Percentiles rank a stretch among this genome's conserved stretches.
Conservation (phyloP, 2,888 invertebrate species). For the Apamea anceps region DNA sequence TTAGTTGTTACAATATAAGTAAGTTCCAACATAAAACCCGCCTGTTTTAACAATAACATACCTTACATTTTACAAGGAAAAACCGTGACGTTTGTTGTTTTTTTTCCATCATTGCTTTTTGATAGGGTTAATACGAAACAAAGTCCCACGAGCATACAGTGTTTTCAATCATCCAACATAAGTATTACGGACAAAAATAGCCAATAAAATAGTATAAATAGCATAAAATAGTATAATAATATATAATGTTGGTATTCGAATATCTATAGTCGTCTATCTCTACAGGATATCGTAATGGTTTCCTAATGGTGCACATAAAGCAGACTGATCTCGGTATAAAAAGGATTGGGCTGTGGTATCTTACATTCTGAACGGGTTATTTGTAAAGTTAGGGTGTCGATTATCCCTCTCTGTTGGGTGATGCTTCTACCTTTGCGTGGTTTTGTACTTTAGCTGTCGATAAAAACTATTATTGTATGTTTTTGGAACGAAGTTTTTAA, state of each 20-base stretch:
- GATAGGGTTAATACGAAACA: constrained; percentile 1
- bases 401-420: constrained; percentile 17
- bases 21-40: too few species aligned
- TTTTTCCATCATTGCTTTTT: neutral
- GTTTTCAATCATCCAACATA: neutral
- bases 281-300: constrained; percentile 51
- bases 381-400: constrained; percentile 36
- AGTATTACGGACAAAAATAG: constrained; percentile 4
- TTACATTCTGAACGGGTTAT: constrained; percentile 39
- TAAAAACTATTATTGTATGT: neutral
- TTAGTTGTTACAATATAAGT: too few species aligned
- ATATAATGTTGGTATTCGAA: constrained; percentile 35
- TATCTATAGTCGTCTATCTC: constrained; percentile 37
- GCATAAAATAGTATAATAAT: too few species aligned
- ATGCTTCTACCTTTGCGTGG: constrained; percentile 14
- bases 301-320: constrained; percentile 54
- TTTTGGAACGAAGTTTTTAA: neutral
- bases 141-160: constrained; percentile 11
- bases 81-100: neutral
- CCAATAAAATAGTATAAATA: neutral
- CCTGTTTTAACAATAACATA: too few species aligned
- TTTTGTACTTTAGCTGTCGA: constrained; percentile 13
- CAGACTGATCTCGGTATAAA: constrained; percentile 49
- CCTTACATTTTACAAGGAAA: too few species aligned
- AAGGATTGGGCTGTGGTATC: constrained; percentile 48